A percentile compares a stretch with the other conserved stretches of the same genome.
Conservation (phyloP, 2,888 invertebrate genomes). For the Lepidocyrtinus sp. region DNA sequence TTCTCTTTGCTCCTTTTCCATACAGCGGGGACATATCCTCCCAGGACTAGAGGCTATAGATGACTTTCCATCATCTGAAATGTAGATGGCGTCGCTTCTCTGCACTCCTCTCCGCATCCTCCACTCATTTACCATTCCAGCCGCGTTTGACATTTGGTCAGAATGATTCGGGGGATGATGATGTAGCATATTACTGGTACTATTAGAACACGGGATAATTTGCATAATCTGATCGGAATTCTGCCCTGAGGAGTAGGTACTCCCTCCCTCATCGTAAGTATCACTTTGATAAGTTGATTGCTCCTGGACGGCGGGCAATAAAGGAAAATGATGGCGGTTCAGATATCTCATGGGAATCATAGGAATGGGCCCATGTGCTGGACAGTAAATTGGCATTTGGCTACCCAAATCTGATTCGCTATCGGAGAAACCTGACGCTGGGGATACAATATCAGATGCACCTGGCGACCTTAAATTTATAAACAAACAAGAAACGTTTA, state of each 20-base stretch:
- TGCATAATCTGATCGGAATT: constrained; percentile 58
- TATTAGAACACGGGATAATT: neutral
- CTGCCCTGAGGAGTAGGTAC: constrained; percentile 63
- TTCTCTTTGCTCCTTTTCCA: constrained; percentile 59
- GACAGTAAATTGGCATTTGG: constrained; percentile 58
- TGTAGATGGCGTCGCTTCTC: constrained; percentile 66
- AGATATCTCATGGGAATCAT: constrained; percentile 60
- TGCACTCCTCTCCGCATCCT: constrained; percentile 63
- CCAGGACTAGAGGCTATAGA: constrained; percentile 64
- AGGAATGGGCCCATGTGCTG: constrained; percentile 65
- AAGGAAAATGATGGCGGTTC: constrained; percentile 63
- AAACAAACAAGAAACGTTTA: neutral
- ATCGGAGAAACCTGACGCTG: constrained; percentile 66
- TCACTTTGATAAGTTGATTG: constrained; percentile 58
- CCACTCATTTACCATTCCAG: constrained; percentile 61
- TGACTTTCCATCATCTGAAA: constrained; percentile 67
- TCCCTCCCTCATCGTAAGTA: constrained; percentile 65
- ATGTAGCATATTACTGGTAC: neutral
- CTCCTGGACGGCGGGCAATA: constrained; percentile 68
- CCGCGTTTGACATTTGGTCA: constrained; percentile 20
- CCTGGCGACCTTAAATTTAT: constrained; percentile 64
- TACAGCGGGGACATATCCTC: constrained; percentile 60
- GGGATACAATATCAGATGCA: constrained; percentile 65
- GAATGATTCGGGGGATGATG: neutral
- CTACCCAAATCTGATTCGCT: constrained; percentile 59